Evolutionary conservation across 2,797 vertebrate genomes (phyloP).

Genomic region (Sparus aurata): DNA sequence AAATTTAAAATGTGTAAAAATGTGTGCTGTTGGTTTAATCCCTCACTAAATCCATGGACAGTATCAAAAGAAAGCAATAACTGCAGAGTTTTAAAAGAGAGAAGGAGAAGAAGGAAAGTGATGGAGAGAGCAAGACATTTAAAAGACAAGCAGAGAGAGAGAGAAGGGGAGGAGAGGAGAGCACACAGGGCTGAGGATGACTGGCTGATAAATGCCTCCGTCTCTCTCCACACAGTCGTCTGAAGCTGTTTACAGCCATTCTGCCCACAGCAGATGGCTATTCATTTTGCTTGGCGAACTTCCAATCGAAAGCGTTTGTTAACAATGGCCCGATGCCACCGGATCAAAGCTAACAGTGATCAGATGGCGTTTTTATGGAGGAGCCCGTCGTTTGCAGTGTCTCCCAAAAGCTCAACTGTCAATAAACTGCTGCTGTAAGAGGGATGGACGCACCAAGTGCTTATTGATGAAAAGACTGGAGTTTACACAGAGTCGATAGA

Average conservation of each 20-base stretch:
- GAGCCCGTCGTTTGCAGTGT: conserved; percentile 37
- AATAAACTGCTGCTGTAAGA: conserved; percentile 41
- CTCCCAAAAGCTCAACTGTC: conserved; percentile 46
- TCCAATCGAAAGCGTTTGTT: conserved; percentile 52
- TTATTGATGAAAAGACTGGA: conserved; percentile 34
- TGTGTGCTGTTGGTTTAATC: background rate
- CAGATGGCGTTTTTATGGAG: conserved; percentile 61
- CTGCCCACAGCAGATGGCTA: conserved; percentile 61
- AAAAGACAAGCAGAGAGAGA: background rate
- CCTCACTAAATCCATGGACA: background rate
- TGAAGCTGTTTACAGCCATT: conserved; percentile 65
- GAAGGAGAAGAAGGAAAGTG: background rate
- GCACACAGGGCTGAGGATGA: conserved; percentile 32
- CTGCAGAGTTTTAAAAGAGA: background rate
- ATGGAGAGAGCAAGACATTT: background rate
- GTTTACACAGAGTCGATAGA: conserved; percentile 25
- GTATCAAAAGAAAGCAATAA: background rate
- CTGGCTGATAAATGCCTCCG: conserved; percentile 46
- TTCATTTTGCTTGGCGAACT: conserved; percentile 50
- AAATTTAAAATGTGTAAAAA: background rate
- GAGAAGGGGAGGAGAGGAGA: background rate
- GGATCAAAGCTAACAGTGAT: conserved; percentile 59
- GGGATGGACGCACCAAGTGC: conserved; percentile 28
- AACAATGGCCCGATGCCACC: conserved; percentile 56
- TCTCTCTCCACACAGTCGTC: conserved; percentile 41